These are phyloP conservation scores for Drosophila subsilvestris DNA, from an alignment of 2,888 invertebrate genomes.

Conservation along the genomic window DNA sequence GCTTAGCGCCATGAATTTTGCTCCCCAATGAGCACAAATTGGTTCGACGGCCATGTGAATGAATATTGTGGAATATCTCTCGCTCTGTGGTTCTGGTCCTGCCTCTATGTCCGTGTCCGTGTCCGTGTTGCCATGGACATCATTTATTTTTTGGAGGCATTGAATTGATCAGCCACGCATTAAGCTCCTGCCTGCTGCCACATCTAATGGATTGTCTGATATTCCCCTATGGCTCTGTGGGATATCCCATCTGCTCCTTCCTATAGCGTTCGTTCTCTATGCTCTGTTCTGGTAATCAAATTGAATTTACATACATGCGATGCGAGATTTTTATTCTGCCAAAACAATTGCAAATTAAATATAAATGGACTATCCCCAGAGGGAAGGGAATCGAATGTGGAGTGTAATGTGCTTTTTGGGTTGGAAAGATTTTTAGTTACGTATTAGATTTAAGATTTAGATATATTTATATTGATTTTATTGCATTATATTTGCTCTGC, in stretches of 20 bases:
- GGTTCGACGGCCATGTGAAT: slow-evolving; percentile 39
- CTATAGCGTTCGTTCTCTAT: not conserved
- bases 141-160: slow-evolving; percentile 16
- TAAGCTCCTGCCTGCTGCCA: slow-evolving; percentile 47
- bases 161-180: slow-evolving; percentile 61
- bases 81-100: not conserved
- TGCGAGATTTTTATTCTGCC: slow-evolving; percentile 20
- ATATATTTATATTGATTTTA: not conserved
- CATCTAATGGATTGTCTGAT: slow-evolving; percentile 65
- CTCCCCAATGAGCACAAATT: slow-evolving; percentile 54
- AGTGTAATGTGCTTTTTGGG: slow-evolving; percentile 14
- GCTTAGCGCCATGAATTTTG: slow-evolving; percentile 42
- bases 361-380: slow-evolving; percentile 18
- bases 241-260: not conserved
- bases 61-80: slow-evolving; percentile 23
- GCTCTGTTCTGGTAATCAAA: slow-evolving; percentile 28
- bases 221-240: slow-evolving; percentile 32
- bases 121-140: slow-evolving; percentile 45
- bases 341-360: slow-evolving; percentile 41
- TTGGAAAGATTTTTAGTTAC: not conserved
- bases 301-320: slow-evolving; percentile 41
- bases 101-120: slow-evolving; percentile 26
- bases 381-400: slow-evolving; percentile 2
- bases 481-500: not conserved
- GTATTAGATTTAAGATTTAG: not conserved